Evolutionary conservation across 2,113 vertebrate species (phyloP).

Genomic region (Oreochromis tanganicae): DNA sequence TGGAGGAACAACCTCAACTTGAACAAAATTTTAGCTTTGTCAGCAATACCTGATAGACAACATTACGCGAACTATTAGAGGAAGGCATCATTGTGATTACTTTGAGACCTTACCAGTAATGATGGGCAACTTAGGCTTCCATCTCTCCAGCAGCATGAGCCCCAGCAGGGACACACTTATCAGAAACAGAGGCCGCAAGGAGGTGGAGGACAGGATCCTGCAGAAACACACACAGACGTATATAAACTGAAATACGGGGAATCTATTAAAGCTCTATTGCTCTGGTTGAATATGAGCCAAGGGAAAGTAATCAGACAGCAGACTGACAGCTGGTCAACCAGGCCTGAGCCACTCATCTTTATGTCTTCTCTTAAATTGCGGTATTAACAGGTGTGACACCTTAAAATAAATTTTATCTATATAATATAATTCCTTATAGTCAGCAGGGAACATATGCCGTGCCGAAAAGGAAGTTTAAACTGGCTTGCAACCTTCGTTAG

Average conservation of each 20-base stretch:
- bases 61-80: accelerated
- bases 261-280: neutral
- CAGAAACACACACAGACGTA: neutral
- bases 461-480: neutral
- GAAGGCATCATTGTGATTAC: neutral
- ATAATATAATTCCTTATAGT: neutral
- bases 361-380: neutral
- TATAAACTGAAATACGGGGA: neutral
- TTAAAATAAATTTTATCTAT: neutral
- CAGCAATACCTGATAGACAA: neutral
- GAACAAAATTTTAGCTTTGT: neutral
- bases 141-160: slow-evolving; percentile 85
- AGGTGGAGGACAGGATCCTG: slow-evolving; percentile 92
- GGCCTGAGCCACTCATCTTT: neutral
- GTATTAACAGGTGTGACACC: neutral
- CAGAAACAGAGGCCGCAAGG: slow-evolving; percentile 86
- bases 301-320: neutral
- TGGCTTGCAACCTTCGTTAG: slow-evolving; percentile 11
- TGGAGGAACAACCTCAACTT: neutral
- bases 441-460: accelerated
- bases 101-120: slow-evolving; percentile 69
- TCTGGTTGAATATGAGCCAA: neutral
- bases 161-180: slow-evolving; percentile 84
- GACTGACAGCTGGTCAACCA: slow-evolving; percentile 9
- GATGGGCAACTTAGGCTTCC: slow-evolving; percentile 84